Base-by-base conservation (phyloP, 2,113 vertebrate genomes). In the Epinephelus fuscoguttatus region DNA sequence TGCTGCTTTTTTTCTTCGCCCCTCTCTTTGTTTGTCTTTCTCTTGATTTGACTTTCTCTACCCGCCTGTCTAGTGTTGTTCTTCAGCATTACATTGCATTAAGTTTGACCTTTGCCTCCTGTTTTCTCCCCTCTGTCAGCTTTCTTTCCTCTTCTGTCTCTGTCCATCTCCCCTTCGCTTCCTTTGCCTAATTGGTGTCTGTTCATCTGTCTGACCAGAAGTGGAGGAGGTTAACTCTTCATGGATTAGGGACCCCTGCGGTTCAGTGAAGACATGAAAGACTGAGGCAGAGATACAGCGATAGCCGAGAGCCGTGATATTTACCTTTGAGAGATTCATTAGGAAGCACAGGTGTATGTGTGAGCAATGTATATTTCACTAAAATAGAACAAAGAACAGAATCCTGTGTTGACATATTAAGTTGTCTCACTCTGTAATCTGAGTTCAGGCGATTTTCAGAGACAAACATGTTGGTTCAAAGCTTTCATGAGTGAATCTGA, bases 191-290 rank as follows among this genome's bases (percentile, higher is more conserved):
- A 90, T 73, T 84, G 67, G 81, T 73, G 77, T 76, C 56, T 52
- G n/a, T 42, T 6, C 0, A 8, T 71, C 70, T 40, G 64, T 25
- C 62, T 50, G 70, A 63, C 11, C 47, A 64, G 59, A 47, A 18
- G 59, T 71, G 53, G 45, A 53, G 45, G 76, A 77, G 37, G 84
- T 60, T 25, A 84, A 57, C 60, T 84, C 60, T 17, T 88, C 82
- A 82, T 80, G 84, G 86, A 88, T 92, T 89, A 93, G 19, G 42
- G 45, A 80, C 57, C 74, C 87, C 85, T 70, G 86, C 6, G 18
- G 89, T 67, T 78, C 37, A 45, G 27, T 15, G 66, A 80, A 37
- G 79, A 85, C 57, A 42, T 23, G 17, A 81, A 82, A 68, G 85
- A 12, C 40, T n/a, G 25, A 75, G 9, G 37, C 69, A 37, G 50